Base-by-base conservation (phyloP, 1,140 invertebrate genomes). In the Polypedilum pembai region DNA sequence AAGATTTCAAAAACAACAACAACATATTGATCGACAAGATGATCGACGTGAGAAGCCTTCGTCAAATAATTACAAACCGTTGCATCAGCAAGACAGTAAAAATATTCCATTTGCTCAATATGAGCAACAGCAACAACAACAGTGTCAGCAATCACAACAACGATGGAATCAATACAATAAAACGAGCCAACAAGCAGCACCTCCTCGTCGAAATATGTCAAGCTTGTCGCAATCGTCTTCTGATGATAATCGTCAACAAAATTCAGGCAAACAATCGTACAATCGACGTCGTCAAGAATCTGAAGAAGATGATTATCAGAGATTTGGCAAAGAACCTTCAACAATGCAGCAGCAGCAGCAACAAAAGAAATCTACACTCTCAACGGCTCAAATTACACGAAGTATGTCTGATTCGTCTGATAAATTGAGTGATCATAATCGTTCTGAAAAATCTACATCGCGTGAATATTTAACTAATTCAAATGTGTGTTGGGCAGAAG, bases 1-100 rank as follows among this genome's bases (percentile, higher is more conserved):
- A 45, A 85, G 94, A 65, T 94, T 96, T 82, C 88, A 92, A 79
- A 92, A 91, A 78, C 91, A 93, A 78, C 89, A 90, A 77, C 85
- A 86, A 76, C 24, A 66, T 24, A 8, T n/a, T 69, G 83, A 82
- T 73, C 79, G 83, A 45, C 80, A 82, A 76, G 83, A 83, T 5
- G 81, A 82, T 45, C 80, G 80, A 75, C 78, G 83, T 78, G 40
- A 75, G 8, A 24, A 76, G 78, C 78, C 75, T 74, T 75, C 40
- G 77, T 74, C 74, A 63, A 77, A 77, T 69, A 78, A 78, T 74
- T 76, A 77, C 10, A 75, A 77, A 15, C 65, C 73, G 18, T 65
- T 75, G 65, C 73, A 76, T 73, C 40, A 76, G 75, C 21, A 73
- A 40, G 45, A 73, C n/a, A 73, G 74, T 15, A 76, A 77, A 76